Conservation (phyloP, 1,140 invertebrate species). For the Saccostrea cuccullata region DNA sequence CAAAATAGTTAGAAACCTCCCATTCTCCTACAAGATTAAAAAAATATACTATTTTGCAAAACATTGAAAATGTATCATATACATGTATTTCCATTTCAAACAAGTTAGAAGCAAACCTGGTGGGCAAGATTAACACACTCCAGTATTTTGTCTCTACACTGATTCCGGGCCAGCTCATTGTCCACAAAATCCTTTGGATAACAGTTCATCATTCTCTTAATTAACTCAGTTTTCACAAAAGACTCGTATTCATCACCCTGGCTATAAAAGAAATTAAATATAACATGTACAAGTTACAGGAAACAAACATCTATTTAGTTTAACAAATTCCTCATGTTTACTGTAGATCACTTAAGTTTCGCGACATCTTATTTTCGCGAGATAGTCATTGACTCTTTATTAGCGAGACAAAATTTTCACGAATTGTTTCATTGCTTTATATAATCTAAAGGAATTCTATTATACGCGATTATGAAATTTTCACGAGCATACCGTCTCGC, state of each 20-base stretch:
- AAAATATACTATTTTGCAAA: not conserved
- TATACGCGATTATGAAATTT: too few species aligned
- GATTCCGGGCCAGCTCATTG: conserved; percentile 66
- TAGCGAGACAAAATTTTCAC: too few species aligned
- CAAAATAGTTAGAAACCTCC: conserved; percentile 75
- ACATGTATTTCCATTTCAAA: not conserved
- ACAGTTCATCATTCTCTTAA: conserved; percentile 72
- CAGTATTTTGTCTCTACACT: conserved; percentile 75
- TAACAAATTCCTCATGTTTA: not conserved
- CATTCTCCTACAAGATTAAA: conserved; percentile 67
- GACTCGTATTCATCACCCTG: conserved; percentile 73
- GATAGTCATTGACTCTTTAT: too few species aligned
- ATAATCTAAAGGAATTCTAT: too few species aligned
- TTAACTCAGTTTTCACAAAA: conserved; percentile 76
- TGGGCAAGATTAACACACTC: conserved; percentile 67
- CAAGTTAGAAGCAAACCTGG: conserved; percentile 49
- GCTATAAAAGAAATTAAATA: conserved; percentile 43
- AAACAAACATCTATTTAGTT: not conserved
- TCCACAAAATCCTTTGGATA: conserved; percentile 74
- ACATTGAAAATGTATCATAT: too few species aligned
- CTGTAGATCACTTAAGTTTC: too few species aligned
- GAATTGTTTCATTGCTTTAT: too few species aligned
- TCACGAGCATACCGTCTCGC: too few species aligned
- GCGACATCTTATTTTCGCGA: too few species aligned
- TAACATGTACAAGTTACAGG: not conserved